phyloP scores from a whole-genome alignment of 2,113 vertebrate genomes.

The Raja brachyura region DNA sequence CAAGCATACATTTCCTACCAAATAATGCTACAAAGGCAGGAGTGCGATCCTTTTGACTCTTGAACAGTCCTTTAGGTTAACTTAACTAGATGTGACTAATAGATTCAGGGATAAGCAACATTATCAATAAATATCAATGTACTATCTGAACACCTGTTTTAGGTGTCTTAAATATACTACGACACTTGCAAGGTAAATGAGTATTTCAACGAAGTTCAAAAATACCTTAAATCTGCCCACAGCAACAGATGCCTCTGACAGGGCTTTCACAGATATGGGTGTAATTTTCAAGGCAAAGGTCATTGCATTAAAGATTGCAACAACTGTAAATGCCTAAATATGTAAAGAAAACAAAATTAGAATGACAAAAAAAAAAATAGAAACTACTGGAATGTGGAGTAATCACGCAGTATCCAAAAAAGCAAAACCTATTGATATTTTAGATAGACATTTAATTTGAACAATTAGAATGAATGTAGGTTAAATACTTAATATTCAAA shows the following conservation, averaged over 20 bases:
- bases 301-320: conserved; percentile 72
- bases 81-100: background rate
- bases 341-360: conserved; percentile 15
- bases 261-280: conserved; percentile 59
- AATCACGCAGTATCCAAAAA: background rate
- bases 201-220: background rate
- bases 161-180: background rate
- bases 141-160: background rate
- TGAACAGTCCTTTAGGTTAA: background rate
- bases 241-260: conserved; percentile 64
- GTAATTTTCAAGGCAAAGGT: conserved; percentile 68
- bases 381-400: background rate
- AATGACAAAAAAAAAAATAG: background rate
- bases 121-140: background rate
- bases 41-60: background rate
- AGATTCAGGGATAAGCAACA: background rate
- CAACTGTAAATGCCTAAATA: conserved; percentile 66
- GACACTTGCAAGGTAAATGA: background rate
- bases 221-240: conserved; percentile 66
- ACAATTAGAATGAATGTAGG: background rate
- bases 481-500: background rate
- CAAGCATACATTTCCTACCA: too few species aligned
- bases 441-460: background rate
- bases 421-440: background rate
- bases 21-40: background rate